These are phyloP conservation scores for Spodoptera exigua DNA, from an alignment of 2,888 invertebrate genomes.

Conservation along the genomic window DNA sequence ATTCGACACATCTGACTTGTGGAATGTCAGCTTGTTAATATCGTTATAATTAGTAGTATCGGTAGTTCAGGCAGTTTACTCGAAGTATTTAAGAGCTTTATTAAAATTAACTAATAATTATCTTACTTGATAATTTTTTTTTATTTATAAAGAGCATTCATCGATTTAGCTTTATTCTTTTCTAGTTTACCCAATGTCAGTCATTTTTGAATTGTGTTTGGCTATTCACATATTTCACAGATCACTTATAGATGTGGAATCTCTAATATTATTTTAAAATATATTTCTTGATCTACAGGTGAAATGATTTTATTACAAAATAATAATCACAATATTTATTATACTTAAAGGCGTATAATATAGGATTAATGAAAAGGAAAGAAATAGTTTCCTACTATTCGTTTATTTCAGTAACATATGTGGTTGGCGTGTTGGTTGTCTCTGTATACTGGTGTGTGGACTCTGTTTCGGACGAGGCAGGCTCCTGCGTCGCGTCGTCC, in stretches of 20 bases:
- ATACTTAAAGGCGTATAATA: too few relatives aligned
- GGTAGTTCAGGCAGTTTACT: constrained; percentile 9
- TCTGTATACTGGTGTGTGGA: constrained; percentile 7
- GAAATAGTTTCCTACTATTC: constrained; percentile 20
- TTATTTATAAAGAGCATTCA: too few relatives aligned
- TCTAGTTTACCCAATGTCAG: not conserved
- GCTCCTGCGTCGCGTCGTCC: not conserved
- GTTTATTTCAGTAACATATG: constrained; percentile 38
- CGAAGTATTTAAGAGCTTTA: constrained; percentile 31
- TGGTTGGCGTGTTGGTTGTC: constrained; percentile 9
- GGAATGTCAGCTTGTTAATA: constrained; percentile 41
- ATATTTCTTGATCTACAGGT: too few relatives aligned
- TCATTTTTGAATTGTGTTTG: too few relatives aligned
- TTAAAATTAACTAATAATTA: not conserved
- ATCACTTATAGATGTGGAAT: too few relatives aligned
- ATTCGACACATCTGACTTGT: constrained; percentile 54
- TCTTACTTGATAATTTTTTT: not conserved
- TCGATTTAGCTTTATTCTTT: not conserved
- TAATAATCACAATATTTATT: too few relatives aligned
- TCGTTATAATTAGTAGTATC: constrained; percentile 15
- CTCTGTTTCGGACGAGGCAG: not conserved
- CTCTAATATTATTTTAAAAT: too few relatives aligned
- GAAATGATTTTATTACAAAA: too few relatives aligned
- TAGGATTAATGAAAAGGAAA: constrained; percentile 14
- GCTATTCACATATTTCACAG: too few relatives aligned